Evolutionary conservation across 1,140 invertebrate species (phyloP).

Genomic region (Macrocentrus cingulum): DNA sequence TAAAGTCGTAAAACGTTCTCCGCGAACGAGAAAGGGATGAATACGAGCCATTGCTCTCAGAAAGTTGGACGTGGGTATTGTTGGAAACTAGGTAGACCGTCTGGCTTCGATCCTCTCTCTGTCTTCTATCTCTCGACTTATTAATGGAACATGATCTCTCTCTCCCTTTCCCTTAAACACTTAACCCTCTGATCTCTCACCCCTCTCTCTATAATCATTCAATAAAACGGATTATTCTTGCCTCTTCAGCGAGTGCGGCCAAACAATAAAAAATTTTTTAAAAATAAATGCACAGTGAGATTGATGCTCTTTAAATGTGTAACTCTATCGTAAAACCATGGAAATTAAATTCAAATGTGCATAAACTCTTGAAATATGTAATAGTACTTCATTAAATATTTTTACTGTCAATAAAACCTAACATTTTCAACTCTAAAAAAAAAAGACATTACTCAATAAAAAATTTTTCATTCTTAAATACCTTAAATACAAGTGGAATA

Average conservation of each 20-base stretch:
- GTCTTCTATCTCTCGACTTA: conserved; percentile 15
- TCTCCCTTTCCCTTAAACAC: conserved; percentile 3
- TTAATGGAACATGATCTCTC: conserved; percentile 28
- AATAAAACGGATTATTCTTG: conserved; percentile 27
- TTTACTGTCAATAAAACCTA: too few relatives aligned
- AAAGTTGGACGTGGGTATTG: conserved; percentile 29
- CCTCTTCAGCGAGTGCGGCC: conserved; percentile 11
- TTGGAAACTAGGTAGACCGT: conserved; percentile 29
- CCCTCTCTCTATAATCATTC: conserved; percentile 25
- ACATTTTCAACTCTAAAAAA: too few relatives aligned
- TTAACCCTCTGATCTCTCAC: too few relatives aligned
- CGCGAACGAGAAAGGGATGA: conserved; percentile 24
- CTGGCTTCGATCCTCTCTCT: conserved; percentile 24
- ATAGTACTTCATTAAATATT: too few relatives aligned
- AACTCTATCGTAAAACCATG: too few relatives aligned
- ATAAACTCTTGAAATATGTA: too few relatives aligned
- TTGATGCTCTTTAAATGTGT: too few relatives aligned
- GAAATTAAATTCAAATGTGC: too few relatives aligned
- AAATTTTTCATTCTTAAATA: too few relatives aligned
- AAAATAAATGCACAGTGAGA: too few relatives aligned
- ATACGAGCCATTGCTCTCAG: conserved; percentile 28
- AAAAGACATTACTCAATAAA: too few relatives aligned
- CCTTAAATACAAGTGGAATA: too few relatives aligned
- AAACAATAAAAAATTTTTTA: conserved; percentile 7
- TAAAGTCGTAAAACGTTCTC: conserved; percentile 29